Base-by-base conservation (phyloP, 2,797 vertebrate species). In the Mormyrops attenuatus region DNA sequence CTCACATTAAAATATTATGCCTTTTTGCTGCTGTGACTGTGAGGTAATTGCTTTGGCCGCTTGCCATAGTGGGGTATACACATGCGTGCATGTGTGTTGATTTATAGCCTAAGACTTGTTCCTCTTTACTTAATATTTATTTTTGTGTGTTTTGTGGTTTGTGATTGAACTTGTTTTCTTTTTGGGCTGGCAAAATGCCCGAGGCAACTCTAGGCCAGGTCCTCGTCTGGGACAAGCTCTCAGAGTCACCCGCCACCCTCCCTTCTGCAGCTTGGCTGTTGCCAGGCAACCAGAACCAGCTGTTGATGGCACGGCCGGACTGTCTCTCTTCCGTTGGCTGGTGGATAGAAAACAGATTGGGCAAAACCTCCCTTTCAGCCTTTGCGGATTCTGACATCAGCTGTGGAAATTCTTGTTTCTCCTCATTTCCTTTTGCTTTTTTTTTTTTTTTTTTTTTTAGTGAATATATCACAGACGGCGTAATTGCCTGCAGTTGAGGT, bases 211-310 rank as follows among this genome's bases (percentile, higher is more conserved):
- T 30, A 73, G 88, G 34, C 4, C 22, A 3, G 63, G 66, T 47
- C 26, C 88, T 77, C 11, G 8, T 53, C 26, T 8, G 50, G 50
- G 88, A 22, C 13, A 15, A 38, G 49, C 63, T 90, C n/a, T 22
- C 7, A n/a, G 11, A 53, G 50, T 77, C 84, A 41, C 60, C 90
- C 92, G 90, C 90, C 91, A 87, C 91, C 66, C 89, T 92, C 92
- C 80, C 91, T 93, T 38, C 77, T 0, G 93, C 92, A 92, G 93
- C 93, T 94, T 94, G 93, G 92, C 93, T 93, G 95, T 96, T 96
- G 95, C 96, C 96, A 96, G 94, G 95, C 96, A 96, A 96, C 96
- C 94, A 94, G 92, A 96, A 95, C 94, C 95, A 95, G 95, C 94
- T 96, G 95, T 95, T 95, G 95, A 93, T 93, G 90, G 89, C 82